These are phyloP conservation scores for Scaptomyza hsui DNA, from an alignment of 1,140 invertebrate species.

Conservation along the genomic window DNA sequence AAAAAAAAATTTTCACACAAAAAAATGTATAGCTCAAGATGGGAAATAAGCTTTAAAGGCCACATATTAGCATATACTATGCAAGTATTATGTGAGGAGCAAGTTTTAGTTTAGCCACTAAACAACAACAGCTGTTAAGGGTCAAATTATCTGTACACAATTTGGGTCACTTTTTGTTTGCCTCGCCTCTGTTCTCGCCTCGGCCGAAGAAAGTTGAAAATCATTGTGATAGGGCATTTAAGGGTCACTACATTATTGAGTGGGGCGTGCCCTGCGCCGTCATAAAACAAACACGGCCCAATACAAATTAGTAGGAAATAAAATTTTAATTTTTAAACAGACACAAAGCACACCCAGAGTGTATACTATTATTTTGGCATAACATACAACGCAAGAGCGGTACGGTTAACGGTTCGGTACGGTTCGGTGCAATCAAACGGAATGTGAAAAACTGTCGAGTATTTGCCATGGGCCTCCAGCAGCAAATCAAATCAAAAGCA, in stretches of 20 bases:
- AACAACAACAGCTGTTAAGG: no score
- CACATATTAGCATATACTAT: no score
- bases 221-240: background rate
- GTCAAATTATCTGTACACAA: no score
- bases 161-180: no score
- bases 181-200: no score
- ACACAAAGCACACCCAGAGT: conserved; percentile 21
- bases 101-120: no score
- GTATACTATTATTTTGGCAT: background rate
- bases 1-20: no score
- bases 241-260: conserved; percentile 10
- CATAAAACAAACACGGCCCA: conserved; percentile 26
- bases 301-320: conserved; percentile 57
- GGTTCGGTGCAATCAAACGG: conserved; percentile 55
- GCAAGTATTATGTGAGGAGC: no score
- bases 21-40: no score
- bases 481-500: conserved; percentile 50
- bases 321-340: conserved; percentile 58
- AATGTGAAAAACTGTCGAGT: conserved; percentile 49
- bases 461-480: conserved; percentile 7
- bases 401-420: background rate
- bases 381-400: conserved; percentile 6
- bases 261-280: background rate
- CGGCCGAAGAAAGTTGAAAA: conserved; percentile 1
- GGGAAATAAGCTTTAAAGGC: no score